Evolutionary conservation across 2,113 vertebrate genomes (phyloP).

Genomic region (Varanus salvator): DNA sequence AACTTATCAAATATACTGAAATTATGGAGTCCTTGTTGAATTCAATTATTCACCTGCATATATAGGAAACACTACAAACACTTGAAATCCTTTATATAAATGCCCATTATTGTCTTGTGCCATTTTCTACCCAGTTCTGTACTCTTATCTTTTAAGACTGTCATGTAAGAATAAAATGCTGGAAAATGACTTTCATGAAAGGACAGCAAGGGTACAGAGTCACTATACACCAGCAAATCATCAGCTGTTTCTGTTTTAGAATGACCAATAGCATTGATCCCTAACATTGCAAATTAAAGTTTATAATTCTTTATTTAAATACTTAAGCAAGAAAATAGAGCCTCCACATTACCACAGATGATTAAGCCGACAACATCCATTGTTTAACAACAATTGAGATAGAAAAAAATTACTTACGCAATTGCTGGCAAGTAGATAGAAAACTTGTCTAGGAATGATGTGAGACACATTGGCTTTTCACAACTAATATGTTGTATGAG

Average conservation of each 20-base stretch:
- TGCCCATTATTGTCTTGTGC: background rate
- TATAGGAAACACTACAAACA: no score
- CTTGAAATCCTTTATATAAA: background rate
- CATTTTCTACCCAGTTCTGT: no score
- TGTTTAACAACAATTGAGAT: background rate
- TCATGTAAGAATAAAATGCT: no score
- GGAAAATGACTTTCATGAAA: no score
- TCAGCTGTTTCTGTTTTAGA: background rate
- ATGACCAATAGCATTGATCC: background rate
- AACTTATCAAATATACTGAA: background rate
- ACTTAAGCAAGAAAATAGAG: background rate
- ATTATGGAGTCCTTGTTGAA: background rate
- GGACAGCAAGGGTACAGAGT: background rate
- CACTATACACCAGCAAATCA: slow-evolving; percentile 1
- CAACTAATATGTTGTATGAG: slow-evolving; percentile 76
- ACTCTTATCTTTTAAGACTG: no score
- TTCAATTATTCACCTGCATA: no score
- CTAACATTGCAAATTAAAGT: background rate
- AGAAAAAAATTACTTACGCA: slow-evolving; percentile 82
- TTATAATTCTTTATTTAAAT: background rate
- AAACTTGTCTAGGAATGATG: slow-evolving; percentile 87
- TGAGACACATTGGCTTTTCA: slow-evolving; percentile 77
- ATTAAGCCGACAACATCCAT: background rate
- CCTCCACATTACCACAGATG: background rate
- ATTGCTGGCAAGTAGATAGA: slow-evolving; percentile 90